Evolutionary conservation across 2,888 invertebrate genomes (phyloP).

Genomic region (Lacanobia wlatinum): DNA sequence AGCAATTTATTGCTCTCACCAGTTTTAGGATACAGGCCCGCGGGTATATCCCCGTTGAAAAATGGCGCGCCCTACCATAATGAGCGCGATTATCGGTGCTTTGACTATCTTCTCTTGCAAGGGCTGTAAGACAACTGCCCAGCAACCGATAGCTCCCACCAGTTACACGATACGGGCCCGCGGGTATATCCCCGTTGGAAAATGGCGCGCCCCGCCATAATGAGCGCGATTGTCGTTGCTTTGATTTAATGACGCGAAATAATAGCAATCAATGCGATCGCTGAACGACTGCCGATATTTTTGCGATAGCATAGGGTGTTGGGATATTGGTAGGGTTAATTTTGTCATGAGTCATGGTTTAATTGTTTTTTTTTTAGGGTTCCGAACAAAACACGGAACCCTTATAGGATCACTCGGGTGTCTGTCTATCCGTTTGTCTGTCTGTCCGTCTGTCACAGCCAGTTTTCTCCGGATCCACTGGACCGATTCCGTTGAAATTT

Average conservation of each 20-base stretch:
- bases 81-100: constrained; percentile 83
- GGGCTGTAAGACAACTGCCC: not conserved
- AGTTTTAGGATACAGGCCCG: constrained; percentile 39
- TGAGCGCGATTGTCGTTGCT: constrained; percentile 83
- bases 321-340: constrained; percentile 31
- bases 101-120: constrained; percentile 69
- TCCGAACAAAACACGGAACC: too few relatives aligned
- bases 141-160: constrained; percentile 38
- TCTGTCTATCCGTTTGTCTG: too few relatives aligned
- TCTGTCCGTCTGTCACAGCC: too few relatives aligned
- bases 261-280: constrained; percentile 85
- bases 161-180: constrained; percentile 41
- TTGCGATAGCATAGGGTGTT: constrained; percentile 69
- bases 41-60: constrained; percentile 63
- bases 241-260: constrained; percentile 88
- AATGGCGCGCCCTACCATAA: constrained; percentile 78
- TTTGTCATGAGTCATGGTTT: constrained; percentile 4
- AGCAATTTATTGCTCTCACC: constrained; percentile 38
- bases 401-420: too few relatives aligned
- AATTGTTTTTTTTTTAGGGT: not conserved
- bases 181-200: constrained; percentile 63
- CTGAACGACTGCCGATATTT: constrained; percentile 71
- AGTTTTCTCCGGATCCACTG: too few relatives aligned
- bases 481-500: too few relatives aligned
- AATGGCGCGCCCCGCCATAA: constrained; percentile 79